phyloP scores from a whole-genome alignment of 2,113 vertebrate species.

The Cinclus cinclus region DNA sequence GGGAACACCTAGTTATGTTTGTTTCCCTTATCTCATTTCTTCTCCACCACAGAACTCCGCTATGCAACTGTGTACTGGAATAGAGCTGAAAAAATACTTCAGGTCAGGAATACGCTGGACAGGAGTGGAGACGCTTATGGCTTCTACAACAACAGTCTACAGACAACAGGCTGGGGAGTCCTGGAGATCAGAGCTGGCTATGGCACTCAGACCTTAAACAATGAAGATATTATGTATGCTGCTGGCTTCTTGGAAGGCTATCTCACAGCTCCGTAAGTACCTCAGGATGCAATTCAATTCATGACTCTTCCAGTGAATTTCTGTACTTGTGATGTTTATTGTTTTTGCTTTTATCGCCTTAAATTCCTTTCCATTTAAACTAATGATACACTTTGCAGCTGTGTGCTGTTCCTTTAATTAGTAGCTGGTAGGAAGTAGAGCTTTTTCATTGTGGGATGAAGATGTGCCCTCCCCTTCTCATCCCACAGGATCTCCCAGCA shows the following conservation, averaged over 20 bases:
- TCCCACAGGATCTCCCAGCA: background rate
- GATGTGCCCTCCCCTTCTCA: background rate
- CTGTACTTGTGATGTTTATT: background rate
- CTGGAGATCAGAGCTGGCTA: slow-evolving; percentile 89
- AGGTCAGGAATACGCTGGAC: slow-evolving; percentile 79
- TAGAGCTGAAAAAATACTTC: slow-evolving; percentile 67
- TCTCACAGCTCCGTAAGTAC: slow-evolving; percentile 87
- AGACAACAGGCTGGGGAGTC: slow-evolving; percentile 84
- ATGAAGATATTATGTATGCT: slow-evolving; percentile 83
- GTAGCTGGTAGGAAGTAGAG: background rate
- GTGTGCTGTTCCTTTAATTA: background rate
- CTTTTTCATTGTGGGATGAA: background rate
- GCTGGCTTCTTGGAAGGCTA: slow-evolving; percentile 91
- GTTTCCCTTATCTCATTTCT: background rate
- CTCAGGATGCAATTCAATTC: background rate
- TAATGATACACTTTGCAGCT: background rate
- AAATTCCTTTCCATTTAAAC: background rate
- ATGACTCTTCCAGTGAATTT: background rate
- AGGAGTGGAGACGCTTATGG: slow-evolving; percentile 82
- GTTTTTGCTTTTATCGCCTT: background rate
- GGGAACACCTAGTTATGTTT: background rate
- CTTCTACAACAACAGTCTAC: slow-evolving; percentile 83
- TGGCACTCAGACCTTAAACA: slow-evolving; percentile 71
- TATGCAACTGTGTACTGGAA: slow-evolving; percentile 86
- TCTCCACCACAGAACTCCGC: slow-evolving; percentile 45